Percentiles rank a stretch among this genome's conserved stretches.
Conservation (phyloP, 2,888 invertebrate species). For the Elegia similella region DNA sequence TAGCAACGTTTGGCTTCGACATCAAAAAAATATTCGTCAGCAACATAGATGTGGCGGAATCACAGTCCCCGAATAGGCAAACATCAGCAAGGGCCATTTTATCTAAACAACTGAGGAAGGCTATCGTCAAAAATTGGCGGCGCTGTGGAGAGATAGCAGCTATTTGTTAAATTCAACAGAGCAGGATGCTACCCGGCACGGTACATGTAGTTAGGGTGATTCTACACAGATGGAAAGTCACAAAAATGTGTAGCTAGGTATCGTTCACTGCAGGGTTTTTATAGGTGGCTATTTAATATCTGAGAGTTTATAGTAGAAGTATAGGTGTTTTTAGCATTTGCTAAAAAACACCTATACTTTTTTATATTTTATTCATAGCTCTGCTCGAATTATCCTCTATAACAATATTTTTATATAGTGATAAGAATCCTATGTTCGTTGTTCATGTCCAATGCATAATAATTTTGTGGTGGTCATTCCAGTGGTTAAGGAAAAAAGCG, state of each 20-base stretch:
- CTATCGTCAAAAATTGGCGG: conserved; percentile 20
- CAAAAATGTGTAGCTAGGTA: background rate
- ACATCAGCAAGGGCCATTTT: conserved; percentile 17
- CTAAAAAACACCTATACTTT: too few relatives aligned
- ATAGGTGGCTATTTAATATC: too few relatives aligned
- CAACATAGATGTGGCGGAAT: background rate
- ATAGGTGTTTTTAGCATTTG: too few relatives aligned
- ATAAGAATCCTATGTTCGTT: too few relatives aligned
- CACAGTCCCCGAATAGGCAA: conserved; percentile 1
- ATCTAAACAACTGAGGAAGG: conserved; percentile 21
- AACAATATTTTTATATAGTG: too few relatives aligned
- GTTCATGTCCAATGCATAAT: too few relatives aligned
- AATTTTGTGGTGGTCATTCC: too few relatives aligned
- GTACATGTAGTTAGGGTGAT: background rate
- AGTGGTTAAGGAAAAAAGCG: too few relatives aligned
- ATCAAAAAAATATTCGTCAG: background rate
- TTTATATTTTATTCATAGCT: too few relatives aligned
- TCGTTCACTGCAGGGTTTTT: too few relatives aligned
- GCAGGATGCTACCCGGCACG: background rate
- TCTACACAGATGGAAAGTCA: background rate
- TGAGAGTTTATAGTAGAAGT: too few relatives aligned
- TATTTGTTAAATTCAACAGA: conserved; percentile 6
- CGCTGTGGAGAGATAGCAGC: conserved; percentile 6
- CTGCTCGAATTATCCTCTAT: too few relatives aligned
- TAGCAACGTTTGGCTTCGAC: background rate